Conservation (phyloP, 2,797 vertebrate genomes). For the Sarcophilus harrisii region DNA sequence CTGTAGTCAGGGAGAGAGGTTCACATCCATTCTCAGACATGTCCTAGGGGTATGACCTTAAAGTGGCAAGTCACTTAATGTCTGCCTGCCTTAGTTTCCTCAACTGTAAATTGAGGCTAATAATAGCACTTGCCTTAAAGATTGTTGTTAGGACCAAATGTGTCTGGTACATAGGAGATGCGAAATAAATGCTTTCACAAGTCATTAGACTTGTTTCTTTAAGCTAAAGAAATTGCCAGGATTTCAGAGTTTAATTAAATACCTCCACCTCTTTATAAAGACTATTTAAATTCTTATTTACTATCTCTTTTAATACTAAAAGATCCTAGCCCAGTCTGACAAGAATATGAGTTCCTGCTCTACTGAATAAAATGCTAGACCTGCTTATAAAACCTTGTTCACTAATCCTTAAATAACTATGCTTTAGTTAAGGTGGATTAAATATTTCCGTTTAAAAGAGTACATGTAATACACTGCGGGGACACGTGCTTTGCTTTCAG, state of each 20-base stretch:
- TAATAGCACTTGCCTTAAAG: neutral
- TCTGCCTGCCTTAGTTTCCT: neutral
- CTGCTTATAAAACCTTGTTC: neutral
- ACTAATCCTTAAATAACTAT: neutral
- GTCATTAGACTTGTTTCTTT: neutral
- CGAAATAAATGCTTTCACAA: neutral
- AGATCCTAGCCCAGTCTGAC: neutral
- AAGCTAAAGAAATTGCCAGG: neutral
- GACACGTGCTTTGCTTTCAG: neutral
- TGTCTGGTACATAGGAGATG: neutral
- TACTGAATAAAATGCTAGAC: neutral
- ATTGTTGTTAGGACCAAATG: neutral
- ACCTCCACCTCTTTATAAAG: neutral
- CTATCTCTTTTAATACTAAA: neutral
- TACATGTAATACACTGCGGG: neutral
- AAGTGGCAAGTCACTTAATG: neutral
- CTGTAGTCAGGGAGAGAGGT: neutral
- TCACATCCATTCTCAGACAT: neutral
- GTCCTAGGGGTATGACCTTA: neutral
- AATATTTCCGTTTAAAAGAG: neutral
- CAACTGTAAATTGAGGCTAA: neutral
- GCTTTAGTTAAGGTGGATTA: neutral
- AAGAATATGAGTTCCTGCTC: neutral
- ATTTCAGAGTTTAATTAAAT: neutral
- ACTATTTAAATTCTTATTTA: neutral